Conservation (phyloP, 2,797 vertebrate genomes). For the Eulemur albifrons region DNA sequence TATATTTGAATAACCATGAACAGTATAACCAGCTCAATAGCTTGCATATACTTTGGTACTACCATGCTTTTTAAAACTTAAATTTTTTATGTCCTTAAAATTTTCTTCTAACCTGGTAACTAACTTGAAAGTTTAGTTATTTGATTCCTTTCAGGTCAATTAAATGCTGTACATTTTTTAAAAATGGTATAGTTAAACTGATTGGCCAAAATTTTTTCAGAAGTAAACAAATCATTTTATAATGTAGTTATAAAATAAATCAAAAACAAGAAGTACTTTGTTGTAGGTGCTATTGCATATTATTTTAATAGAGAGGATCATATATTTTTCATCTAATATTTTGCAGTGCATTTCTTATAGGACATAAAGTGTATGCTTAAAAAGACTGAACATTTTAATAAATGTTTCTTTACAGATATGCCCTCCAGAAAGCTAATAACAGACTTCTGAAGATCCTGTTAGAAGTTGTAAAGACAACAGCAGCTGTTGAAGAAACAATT, state of each 20-base stretch:
- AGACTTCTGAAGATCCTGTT: conserved; percentile 91
- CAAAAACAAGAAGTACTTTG: not conserved
- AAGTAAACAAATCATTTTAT: not conserved
- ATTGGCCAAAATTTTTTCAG: not conserved
- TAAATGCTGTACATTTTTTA: not conserved
- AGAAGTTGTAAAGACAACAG: conserved; percentile 94
- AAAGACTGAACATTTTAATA: conserved; percentile 59
- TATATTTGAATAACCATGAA: not conserved
- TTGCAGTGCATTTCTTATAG: conserved; percentile 14
- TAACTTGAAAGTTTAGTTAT: not conserved
- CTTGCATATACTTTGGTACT: not conserved
- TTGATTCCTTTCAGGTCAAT: conserved; percentile 38
- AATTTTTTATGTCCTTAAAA: conserved; percentile 3
- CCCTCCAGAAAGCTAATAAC: conserved; percentile 89
- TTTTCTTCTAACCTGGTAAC: conserved; percentile 25
- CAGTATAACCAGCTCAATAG: not conserved
- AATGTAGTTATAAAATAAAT: not conserved
- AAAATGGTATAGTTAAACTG: not conserved
- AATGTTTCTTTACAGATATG: conserved; percentile 82
- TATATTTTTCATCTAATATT: not conserved
- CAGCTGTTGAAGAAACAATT: conserved; percentile 94
- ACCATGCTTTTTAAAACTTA: conserved; percentile 7
- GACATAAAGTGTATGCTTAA: not conserved
- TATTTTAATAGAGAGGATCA: conserved; percentile 19
- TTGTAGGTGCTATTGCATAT: not conserved